These are phyloP conservation scores for Morbakka virulenta DNA, from an alignment of 30 jellyfish, hydroid and myxozoan species.

Conservation along the genomic window DNA sequence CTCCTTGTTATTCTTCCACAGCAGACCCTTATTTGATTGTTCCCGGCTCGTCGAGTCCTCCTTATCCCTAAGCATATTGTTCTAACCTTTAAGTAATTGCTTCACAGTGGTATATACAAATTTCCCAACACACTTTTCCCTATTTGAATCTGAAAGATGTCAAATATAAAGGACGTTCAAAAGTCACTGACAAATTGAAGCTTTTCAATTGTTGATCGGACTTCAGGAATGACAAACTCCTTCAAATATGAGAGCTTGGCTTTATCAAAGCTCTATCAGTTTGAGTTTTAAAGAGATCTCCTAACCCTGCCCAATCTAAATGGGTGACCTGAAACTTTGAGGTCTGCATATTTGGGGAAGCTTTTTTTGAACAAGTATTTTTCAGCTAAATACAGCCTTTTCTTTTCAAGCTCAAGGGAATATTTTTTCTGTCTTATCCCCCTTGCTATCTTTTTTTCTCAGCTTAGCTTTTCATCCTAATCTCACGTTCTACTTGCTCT, in stretches of 20 bases:
- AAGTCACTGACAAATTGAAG: conserved; percentile 32
- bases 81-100: too few relatives aligned
- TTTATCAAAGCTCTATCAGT: conserved; percentile 31
- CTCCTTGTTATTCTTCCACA: too few relatives aligned
- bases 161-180: too few relatives aligned
- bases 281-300: conserved; percentile 53
- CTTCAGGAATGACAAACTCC: conserved; percentile 49
- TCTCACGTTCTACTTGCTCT: neutral
- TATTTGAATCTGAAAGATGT: too few relatives aligned
- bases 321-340: conserved; percentile 54
- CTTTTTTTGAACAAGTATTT: conserved; percentile 23
- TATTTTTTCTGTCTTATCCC: conserved; percentile 35
- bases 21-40: too few relatives aligned
- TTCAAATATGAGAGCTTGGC: conserved; percentile 54
- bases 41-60: too few relatives aligned
- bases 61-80: too few relatives aligned
- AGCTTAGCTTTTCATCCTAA: conserved; percentile 11
- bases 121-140: too few relatives aligned
- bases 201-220: conserved; percentile 37
- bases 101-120: too few relatives aligned
- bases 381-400: conserved; percentile 33
- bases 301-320: conserved; percentile 59
- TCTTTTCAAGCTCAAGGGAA: conserved; percentile 39
- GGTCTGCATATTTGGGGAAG: conserved; percentile 21
- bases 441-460: conserved; percentile 31